phyloP scores from a whole-genome alignment of 1,140 invertebrate species.

The Aethina tumida region DNA sequence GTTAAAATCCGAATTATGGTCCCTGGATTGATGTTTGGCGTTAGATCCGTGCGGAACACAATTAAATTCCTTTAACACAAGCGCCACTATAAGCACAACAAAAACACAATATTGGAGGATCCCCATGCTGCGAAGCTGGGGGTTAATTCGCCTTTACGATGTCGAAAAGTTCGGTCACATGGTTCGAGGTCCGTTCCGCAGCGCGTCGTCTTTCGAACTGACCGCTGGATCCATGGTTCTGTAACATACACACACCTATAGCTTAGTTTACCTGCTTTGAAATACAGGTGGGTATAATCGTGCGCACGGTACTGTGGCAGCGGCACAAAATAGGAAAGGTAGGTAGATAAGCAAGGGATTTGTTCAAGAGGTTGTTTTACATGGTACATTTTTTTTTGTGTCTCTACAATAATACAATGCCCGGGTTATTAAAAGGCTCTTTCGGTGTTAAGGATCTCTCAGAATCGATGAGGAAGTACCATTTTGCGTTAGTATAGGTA shows the following conservation, averaged over 20 bases:
- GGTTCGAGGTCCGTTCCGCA: conserved; percentile 12
- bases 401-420: neutral
- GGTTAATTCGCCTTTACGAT: neutral
- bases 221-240: conserved; percentile 15
- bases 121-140: conserved; percentile 7
- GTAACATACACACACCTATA: conserved; percentile 16
- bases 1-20: conserved; percentile 11
- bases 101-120: conserved; percentile 6
- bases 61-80: conserved; percentile 18
- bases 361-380: neutral
- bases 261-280: conserved; percentile 19
- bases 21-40: conserved; percentile 8
- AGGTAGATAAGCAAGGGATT: neutral
- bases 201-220: conserved; percentile 17
- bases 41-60: conserved; percentile 14
- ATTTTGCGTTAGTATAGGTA: too few relatives aligned
- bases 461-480: too few relatives aligned
- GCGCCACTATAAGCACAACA: conserved; percentile 15
- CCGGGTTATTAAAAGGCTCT: neutral
- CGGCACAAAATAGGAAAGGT: conserved; percentile 10
- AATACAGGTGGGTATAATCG: conserved; percentile 19
- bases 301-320: conserved; percentile 5
- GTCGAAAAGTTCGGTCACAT: conserved; percentile 14
- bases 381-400: neutral
- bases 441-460: too few relatives aligned